These are phyloP conservation scores for Taenioides sp. DNA, from an alignment of 2,797 vertebrate species.

Conservation along the genomic window DNA sequence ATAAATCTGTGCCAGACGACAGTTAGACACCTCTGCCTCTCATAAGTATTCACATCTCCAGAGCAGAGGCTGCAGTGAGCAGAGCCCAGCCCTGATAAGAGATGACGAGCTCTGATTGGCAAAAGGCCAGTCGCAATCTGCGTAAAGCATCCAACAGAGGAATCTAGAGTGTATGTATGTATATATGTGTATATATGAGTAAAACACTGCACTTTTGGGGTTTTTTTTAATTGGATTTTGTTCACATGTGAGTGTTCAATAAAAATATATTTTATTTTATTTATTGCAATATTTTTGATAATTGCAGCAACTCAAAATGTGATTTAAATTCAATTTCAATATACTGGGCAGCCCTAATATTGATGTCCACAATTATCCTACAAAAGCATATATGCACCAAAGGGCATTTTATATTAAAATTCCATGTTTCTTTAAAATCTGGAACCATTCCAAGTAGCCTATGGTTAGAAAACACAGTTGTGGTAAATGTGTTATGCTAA, in stretches of 20 bases:
- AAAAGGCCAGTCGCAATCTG: constrained; percentile 41
- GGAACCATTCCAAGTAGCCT: too few relatives aligned
- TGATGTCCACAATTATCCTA: too few relatives aligned
- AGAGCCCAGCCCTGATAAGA: constrained; percentile 52
- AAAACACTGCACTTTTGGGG: constrained; percentile 22
- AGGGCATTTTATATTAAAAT: neutral
- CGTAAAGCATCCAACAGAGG: constrained; percentile 40
- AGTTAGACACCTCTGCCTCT: constrained; percentile 23
- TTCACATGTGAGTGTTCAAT: too few relatives aligned
- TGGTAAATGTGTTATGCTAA: constrained; percentile 23
- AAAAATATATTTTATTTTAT: too few relatives aligned
- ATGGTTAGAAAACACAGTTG: neutral
- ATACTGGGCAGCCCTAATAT: too few relatives aligned
- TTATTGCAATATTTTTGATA: too few relatives aligned
- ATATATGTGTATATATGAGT: neutral
- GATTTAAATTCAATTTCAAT: too few relatives aligned
- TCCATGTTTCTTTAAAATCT: too few relatives aligned
- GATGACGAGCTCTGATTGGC: constrained; percentile 35
- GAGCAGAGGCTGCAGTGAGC: constrained; percentile 33
- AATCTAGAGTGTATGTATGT: constrained; percentile 2
- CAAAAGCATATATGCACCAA: constrained; percentile 18
- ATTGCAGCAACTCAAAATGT: too few relatives aligned
- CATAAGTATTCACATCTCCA: constrained; percentile 29
- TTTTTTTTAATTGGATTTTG: too few relatives aligned
- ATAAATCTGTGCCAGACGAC: constrained; percentile 11